Percentiles rank a stretch among this genome's conserved stretches.
These are phyloP conservation scores for Nemurella pictetii DNA, from an alignment of 2,888 invertebrate genomes.

Conservation along the genomic window DNA sequence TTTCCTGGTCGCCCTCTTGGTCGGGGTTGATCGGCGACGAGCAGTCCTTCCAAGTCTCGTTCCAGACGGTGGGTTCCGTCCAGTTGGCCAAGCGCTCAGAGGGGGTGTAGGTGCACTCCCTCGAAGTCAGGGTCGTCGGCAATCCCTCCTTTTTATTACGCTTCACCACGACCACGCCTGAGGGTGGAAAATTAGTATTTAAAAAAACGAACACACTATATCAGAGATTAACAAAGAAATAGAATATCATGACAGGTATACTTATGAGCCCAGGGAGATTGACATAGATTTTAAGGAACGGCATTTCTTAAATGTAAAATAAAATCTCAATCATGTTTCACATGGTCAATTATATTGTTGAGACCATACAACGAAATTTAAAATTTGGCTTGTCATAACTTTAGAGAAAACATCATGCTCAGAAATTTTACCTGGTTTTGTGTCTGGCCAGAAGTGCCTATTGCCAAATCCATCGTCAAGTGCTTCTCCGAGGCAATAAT, in stretches of 20 bases:
- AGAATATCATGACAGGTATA: too few species aligned
- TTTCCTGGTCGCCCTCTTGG: not conserved
- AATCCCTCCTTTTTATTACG: not conserved
- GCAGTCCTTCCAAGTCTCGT: constrained; percentile 3
- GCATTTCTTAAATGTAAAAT: too few species aligned
- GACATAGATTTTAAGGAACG: too few species aligned
- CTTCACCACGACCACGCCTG: constrained; percentile 7
- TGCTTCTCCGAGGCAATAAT: not conserved
- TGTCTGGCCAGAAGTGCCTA: not conserved
- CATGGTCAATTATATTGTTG: too few species aligned
- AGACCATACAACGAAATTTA: not conserved
- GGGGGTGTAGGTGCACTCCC: not conserved
- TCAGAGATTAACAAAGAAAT: too few species aligned
- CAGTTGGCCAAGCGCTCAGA: not conserved
- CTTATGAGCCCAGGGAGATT: too few species aligned
- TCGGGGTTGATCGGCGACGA: not conserved
- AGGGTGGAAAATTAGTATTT: not conserved
- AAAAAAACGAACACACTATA: too few species aligned
- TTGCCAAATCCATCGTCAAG: not conserved
- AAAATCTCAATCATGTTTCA: too few species aligned
- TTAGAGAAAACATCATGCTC: not conserved
- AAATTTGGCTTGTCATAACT: not conserved
- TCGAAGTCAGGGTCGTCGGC: not conserved
- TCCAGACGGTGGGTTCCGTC: not conserved
- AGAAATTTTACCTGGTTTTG: constrained; percentile 2